Evolutionary conservation across 1,140 invertebrate genomes (phyloP).

Genomic region (Pollicipes pollicipes): DNA sequence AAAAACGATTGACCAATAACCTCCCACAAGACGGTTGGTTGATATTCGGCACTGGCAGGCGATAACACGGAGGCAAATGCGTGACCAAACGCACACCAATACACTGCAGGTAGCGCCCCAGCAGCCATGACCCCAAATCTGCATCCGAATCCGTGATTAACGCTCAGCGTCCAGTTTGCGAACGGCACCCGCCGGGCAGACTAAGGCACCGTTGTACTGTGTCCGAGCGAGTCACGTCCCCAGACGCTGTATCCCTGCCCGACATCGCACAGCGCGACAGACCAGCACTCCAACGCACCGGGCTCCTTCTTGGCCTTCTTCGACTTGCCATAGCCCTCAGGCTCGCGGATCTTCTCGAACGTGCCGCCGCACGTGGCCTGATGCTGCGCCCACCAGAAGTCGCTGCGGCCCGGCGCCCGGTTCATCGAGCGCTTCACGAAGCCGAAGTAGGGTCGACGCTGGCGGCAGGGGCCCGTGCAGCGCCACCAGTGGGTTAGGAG

Average conservation of each 20-base stretch:
- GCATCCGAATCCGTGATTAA: no score
- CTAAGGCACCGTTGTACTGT: no score
- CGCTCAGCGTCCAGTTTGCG: no score
- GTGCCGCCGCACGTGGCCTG: slow-evolving; percentile 57
- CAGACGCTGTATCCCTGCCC: no score
- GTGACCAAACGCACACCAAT: neutral
- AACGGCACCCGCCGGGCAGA: no score
- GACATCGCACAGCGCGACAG: neutral
- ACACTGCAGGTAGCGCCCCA: neutral
- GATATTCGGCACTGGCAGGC: no score
- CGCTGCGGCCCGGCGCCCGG: slow-evolving; percentile 65
- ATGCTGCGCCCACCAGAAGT: slow-evolving; percentile 80
- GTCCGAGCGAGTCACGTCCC: no score
- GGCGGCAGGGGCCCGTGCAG: slow-evolving; percentile 74
- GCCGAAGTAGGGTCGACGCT: slow-evolving; percentile 65
- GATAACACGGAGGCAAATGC: neutral
- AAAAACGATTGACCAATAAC: neutral
- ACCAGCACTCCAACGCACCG: neutral
- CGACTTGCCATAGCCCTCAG: slow-evolving; percentile 33
- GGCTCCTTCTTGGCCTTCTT: slow-evolving; percentile 25
- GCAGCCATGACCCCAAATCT: no score
- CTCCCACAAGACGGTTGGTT: no score
- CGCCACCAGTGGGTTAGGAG: slow-evolving; percentile 87
- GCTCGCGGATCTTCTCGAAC: slow-evolving; percentile 65
- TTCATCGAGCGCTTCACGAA: slow-evolving; percentile 54